A percentile compares a stretch with the other conserved stretches of the same genome.
These are phyloP conservation scores for Yponomeuta cagnagella DNA, from an alignment of 2,888 invertebrate genomes.

Conservation along the genomic window DNA sequence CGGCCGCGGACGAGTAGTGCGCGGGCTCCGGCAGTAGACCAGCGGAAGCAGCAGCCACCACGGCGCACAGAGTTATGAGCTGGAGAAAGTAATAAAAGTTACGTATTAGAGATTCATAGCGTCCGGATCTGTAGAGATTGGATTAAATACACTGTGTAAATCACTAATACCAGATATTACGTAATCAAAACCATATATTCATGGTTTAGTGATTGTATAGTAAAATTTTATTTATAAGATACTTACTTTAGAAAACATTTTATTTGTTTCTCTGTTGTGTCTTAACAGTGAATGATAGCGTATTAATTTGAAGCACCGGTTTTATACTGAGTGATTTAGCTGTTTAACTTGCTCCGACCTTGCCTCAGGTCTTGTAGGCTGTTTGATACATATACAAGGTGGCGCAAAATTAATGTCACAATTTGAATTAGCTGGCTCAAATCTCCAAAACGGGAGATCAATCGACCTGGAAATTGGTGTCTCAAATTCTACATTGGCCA, in stretches of 20 bases:
- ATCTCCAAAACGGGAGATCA: too few relatives aligned
- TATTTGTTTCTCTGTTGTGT: slow-evolving; percentile 34
- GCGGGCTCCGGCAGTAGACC: slow-evolving; percentile 17
- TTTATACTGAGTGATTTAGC: slow-evolving; percentile 4
- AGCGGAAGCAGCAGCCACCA: slow-evolving; percentile 23
- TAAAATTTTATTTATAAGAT: not conserved
- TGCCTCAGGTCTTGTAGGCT: slow-evolving; percentile 3
- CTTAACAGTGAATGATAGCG: slow-evolving; percentile 31
- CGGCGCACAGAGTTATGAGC: slow-evolving; percentile 35
- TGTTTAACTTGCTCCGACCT: not conserved
- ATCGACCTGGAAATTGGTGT: too few relatives aligned
- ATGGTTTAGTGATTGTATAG: not conserved
- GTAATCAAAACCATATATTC: too few relatives aligned
- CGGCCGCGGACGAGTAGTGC: slow-evolving; percentile 18
- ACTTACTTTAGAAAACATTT: slow-evolving; percentile 56
- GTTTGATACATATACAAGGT: not conserved
- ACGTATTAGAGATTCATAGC: too few relatives aligned
- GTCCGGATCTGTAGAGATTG: too few relatives aligned
- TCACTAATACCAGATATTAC: too few relatives aligned
- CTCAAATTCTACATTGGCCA: too few relatives aligned
- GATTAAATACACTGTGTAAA: too few relatives aligned
- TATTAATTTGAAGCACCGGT: slow-evolving; percentile 12
- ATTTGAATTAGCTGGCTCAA: too few relatives aligned
- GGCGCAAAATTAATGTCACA: too few relatives aligned
- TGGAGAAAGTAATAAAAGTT: too few relatives aligned